Conservation (phyloP, 2,113 vertebrate genomes). For the Hippoglossus stenolepis region DNA sequence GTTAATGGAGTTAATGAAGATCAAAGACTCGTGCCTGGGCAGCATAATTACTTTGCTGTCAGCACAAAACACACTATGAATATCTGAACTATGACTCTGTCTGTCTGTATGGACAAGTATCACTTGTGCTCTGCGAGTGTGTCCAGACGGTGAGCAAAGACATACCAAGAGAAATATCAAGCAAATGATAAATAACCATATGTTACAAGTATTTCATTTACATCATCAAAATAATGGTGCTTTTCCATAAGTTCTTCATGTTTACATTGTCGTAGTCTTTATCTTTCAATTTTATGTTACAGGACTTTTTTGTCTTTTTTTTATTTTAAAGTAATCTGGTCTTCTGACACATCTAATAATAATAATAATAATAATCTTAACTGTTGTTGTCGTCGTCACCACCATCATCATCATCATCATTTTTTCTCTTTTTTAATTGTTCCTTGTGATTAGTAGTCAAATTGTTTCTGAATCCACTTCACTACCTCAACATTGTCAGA, state of each 20-base stretch:
- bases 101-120: slow-evolving; percentile 28
- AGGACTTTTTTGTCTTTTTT: too few species aligned
- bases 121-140: neutral
- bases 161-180: neutral
- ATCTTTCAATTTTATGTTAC: neutral
- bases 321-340: neutral
- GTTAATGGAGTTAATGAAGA: slow-evolving; percentile 72
- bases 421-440: too few species aligned
- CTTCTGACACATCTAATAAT: too few species aligned
- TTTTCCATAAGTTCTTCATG: neutral
- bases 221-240: neutral
- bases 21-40: slow-evolving; percentile 58
- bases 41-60: slow-evolving; percentile 55
- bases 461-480: too few species aligned
- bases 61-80: slow-evolving; percentile 50
- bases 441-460: too few species aligned
- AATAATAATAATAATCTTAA: too few species aligned
- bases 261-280: neutral
- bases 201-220: too few species aligned
- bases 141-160: neutral
- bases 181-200: neutral
- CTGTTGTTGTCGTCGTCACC: too few species aligned
- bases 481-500: too few species aligned
- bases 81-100: slow-evolving; percentile 46
- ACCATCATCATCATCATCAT: too few species aligned